Conservation (phyloP, 2,888 invertebrate species). For the Isoperla grammatica region DNA sequence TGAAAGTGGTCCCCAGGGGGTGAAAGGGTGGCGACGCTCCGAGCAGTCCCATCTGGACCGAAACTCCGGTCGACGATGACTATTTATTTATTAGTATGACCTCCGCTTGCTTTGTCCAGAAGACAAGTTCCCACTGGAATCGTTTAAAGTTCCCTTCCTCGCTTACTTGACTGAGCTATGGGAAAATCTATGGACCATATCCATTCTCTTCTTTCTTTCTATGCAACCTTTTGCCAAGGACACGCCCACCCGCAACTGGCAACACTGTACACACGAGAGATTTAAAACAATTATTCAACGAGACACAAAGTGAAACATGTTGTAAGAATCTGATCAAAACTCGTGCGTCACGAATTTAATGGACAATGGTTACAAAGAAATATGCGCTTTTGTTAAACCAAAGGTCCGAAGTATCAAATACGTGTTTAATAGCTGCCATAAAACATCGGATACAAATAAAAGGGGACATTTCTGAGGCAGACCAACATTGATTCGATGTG, state of each 20-base stretch:
- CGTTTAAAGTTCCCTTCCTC: slow-evolving; percentile 19
- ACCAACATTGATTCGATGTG: slow-evolving; percentile 12
- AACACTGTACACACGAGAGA: background rate
- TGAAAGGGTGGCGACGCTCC: slow-evolving; percentile 1
- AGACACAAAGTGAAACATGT: background rate
- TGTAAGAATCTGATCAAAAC: slow-evolving; percentile 10
- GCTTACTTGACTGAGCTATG: slow-evolving; percentile 19
- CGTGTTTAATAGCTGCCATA: slow-evolving; percentile 15
- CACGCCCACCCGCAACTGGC: background rate
- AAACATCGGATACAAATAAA: slow-evolving; percentile 6
- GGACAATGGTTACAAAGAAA: slow-evolving; percentile 8
- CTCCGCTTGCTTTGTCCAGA: slow-evolving; percentile 16
- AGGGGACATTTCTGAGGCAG: slow-evolving; percentile 3
- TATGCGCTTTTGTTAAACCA: slow-evolving; percentile 5
- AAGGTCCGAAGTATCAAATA: slow-evolving; percentile 4
- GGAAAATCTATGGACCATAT: slow-evolving; percentile 14
- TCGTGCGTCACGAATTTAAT: slow-evolving; percentile 2
- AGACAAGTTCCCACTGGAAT: slow-evolving; percentile 13
- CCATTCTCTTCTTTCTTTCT: slow-evolving; percentile 3
- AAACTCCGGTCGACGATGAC: background rate
- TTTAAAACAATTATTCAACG: slow-evolving; percentile 16
- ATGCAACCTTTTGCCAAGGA: slow-evolving; percentile 2
- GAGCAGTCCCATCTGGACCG: slow-evolving; percentile 12
- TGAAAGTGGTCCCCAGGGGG: slow-evolving; percentile 5
- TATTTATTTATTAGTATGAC: slow-evolving; percentile 20